Conservation (phyloP, 2,113 vertebrate species). For the Scolopax mira region DNA sequence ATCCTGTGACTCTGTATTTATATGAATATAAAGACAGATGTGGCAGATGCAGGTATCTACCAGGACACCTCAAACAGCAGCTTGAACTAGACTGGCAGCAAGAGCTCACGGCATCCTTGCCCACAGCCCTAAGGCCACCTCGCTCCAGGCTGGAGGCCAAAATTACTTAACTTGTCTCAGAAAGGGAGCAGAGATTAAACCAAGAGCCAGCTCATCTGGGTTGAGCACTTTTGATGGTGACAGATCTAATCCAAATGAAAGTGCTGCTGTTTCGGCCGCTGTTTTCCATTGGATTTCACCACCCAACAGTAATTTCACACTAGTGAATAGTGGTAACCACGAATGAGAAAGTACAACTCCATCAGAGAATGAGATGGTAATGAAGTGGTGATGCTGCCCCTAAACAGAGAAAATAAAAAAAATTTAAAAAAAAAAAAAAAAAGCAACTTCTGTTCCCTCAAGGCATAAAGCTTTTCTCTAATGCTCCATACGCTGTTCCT, state of each 20-base stretch:
- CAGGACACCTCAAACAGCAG: background rate
- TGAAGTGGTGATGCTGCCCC: background rate
- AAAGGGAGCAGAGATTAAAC: background rate
- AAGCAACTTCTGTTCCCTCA: background rate
- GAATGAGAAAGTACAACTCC: background rate
- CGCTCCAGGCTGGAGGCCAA: background rate
- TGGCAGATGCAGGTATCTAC: accelerated
- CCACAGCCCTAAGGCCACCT: background rate
- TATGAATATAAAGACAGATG: accelerated
- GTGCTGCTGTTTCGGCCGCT: background rate
- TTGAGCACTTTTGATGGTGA: too few relatives aligned
- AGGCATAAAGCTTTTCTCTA: background rate
- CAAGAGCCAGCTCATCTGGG: background rate
- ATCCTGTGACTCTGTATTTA: background rate
- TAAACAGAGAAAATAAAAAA: background rate
- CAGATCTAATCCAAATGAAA: background rate
- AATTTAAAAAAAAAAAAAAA: background rate
- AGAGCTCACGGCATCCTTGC: background rate
- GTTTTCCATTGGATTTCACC: background rate
- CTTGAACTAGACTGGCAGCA: accelerated
- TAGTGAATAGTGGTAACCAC: accelerated
- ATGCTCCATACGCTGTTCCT: background rate
- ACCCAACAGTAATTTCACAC: background rate
- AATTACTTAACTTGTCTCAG: background rate
- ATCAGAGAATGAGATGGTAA: background rate